These are phyloP conservation scores for Endotricha flammealis DNA, from an alignment of 2,888 invertebrate species.

Conservation along the genomic window DNA sequence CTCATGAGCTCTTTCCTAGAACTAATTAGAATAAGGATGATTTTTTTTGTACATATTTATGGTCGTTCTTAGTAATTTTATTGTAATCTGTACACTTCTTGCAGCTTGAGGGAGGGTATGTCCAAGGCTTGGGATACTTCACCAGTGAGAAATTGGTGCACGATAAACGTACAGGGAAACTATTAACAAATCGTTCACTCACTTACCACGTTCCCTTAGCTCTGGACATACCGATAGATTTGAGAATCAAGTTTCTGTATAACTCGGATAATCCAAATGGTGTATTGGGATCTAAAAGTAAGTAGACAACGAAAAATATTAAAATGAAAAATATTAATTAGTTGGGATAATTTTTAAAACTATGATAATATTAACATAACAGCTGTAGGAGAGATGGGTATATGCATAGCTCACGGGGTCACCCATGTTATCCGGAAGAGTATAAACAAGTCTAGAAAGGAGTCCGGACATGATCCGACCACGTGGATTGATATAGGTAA, in stretches of 20 bases:
- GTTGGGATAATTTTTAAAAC: background rate
- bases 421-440: constrained; percentile 51
- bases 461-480: constrained; percentile 47
- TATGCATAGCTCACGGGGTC: constrained; percentile 50
- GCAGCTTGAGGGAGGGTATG: constrained; percentile 83
- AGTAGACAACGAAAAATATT: constrained; percentile 14
- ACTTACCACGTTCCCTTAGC: constrained; percentile 83
- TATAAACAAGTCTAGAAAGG: constrained; percentile 53
- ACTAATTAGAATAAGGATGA: background rate
- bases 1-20: background rate
- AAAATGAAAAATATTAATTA: background rate
- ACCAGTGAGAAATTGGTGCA: constrained; percentile 82
- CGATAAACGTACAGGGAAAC: constrained; percentile 77
- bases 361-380: constrained; percentile 16
- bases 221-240: constrained; percentile 83
- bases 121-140: constrained; percentile 84
- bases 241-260: constrained; percentile 79
- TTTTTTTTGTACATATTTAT: background rate
- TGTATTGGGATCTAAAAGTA: constrained; percentile 83
- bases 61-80: no score
- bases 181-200: constrained; percentile 84
- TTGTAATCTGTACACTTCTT: no score
- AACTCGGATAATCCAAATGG: constrained; percentile 81
- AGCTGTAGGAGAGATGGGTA: constrained; percentile 69
- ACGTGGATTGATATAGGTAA: constrained; percentile 57